Conservation (phyloP, 2,797 vertebrate species). For the Clarias platycephalus region DNA sequence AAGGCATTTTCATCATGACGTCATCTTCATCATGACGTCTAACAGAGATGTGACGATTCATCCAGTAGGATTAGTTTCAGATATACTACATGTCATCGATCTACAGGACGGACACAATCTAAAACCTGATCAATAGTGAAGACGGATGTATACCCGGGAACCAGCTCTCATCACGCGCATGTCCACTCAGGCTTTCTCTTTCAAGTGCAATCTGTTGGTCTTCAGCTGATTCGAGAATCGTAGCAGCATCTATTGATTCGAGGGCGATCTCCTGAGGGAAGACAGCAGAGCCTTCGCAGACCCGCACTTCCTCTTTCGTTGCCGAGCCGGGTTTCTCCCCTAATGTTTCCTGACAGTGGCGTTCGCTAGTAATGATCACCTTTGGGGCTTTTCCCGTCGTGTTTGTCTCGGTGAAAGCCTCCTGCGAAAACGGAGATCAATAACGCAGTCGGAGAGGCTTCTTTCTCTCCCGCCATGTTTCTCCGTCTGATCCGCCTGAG, state of each 20-base stretch:
- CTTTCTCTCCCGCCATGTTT: slow-evolving; percentile 62
- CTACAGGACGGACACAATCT: background rate
- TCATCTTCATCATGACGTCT: no score
- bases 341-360: slow-evolving; percentile 80
- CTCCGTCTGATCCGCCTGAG: slow-evolving; percentile 74
- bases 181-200: slow-evolving; percentile 26
- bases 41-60: background rate
- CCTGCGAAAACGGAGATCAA: slow-evolving; percentile 76
- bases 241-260: slow-evolving; percentile 39
- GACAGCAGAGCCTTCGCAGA: slow-evolving; percentile 30
- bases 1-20: no score
- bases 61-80: background rate
- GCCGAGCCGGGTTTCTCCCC: slow-evolving; percentile 66
- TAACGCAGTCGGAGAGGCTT: slow-evolving; percentile 69
- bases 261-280: slow-evolving; percentile 30
- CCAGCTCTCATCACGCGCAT: background rate
- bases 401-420: slow-evolving; percentile 74
- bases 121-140: background rate
- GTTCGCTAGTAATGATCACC: slow-evolving; percentile 82
- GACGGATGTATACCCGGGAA: background rate
- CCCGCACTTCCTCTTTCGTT: slow-evolving; percentile 43
- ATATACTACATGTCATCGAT: background rate
- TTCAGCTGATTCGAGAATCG: slow-evolving; percentile 37
- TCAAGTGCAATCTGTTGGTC: slow-evolving; percentile 33
- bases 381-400: slow-evolving; percentile 77